phyloP scores from a whole-genome alignment of 2,888 invertebrate species.

The Agrochola lota region DNA sequence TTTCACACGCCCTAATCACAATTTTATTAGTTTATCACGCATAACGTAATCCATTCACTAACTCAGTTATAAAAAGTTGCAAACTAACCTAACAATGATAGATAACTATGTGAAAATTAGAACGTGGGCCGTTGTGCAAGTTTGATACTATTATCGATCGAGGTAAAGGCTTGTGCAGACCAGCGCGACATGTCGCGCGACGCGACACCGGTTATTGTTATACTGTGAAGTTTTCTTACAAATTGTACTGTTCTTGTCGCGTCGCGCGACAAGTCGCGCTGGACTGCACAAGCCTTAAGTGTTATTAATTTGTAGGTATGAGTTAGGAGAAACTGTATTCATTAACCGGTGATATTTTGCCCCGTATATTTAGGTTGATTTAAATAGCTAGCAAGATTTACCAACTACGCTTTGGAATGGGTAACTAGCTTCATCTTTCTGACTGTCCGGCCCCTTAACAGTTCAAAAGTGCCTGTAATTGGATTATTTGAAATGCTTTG shows the following conservation, averaged over 20 bases:
- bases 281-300: too few species aligned
- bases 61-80: conserved; percentile 42
- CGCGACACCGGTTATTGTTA: too few species aligned
- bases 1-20: conserved; percentile 46
- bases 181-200: too few species aligned
- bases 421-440: too few species aligned
- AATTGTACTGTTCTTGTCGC: too few species aligned
- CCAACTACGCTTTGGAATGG: too few species aligned
- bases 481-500: too few species aligned
- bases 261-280: too few species aligned
- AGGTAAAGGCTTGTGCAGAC: too few species aligned
- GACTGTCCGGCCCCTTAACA: too few species aligned
- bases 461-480: too few species aligned
- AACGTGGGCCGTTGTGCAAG: conserved; percentile 31
- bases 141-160: background rate
- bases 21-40: conserved; percentile 19
- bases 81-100: conserved; percentile 36
- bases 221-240: too few species aligned
- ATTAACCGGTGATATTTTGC: background rate
- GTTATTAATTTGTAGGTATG: background rate
- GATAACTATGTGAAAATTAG: conserved; percentile 45
- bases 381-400: background rate
- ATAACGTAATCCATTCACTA: conserved; percentile 40
- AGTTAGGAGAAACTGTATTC: background rate
- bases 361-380: background rate